Evolutionary conservation across 2,888 invertebrate species (phyloP), one percentile per base, ranked within the genome.

Genomic region (Scrobipalpa costella): DNA sequence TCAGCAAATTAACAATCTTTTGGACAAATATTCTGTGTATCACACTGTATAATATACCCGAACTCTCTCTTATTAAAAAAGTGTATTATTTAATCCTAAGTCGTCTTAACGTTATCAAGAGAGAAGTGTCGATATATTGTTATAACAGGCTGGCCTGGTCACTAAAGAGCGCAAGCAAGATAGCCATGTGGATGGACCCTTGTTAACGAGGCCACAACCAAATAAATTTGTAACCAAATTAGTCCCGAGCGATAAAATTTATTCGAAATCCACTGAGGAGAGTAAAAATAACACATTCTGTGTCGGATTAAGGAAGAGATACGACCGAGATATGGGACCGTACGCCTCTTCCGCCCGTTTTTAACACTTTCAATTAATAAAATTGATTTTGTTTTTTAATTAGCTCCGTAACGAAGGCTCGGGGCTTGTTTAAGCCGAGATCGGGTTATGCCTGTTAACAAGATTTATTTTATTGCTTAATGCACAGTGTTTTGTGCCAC

Each of bases 151-250:
- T 75, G 81, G 86, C 80, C 78, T 76, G 76, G 83, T 80, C 81
- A 88, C 87, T 90, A 86, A 90, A 87, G 86, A 88, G 88, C 86
- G 78, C 84, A 76, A 84, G 72, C 79, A 79, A 83, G 90, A 90
- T 90, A 90, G 84, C 88, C 86, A 81, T 80, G 84, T 85, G 84
- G 85, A 85, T 85, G 89, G 88, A 86, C 80, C 78, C 90, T 88
- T 91, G 90, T 90, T 91, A 91, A 91, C 90, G 91, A 88, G 84
- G 81, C 84, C 80, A 85, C 88, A 82, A 83, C 88, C 88, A 91
- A 90, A 91, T 91, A 90, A 91, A 91, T 91, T 91, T 90, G 91
- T 91, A 91, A 90, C 91, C 90, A 90, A 91, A 91, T 91, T 91
- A 91, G 90, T 90, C 90, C 85, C 87, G 71, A 83, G 83, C 85